Evolutionary conservation across 2,797 vertebrate species (phyloP).

Genomic region (Naso thynnoides): DNA sequence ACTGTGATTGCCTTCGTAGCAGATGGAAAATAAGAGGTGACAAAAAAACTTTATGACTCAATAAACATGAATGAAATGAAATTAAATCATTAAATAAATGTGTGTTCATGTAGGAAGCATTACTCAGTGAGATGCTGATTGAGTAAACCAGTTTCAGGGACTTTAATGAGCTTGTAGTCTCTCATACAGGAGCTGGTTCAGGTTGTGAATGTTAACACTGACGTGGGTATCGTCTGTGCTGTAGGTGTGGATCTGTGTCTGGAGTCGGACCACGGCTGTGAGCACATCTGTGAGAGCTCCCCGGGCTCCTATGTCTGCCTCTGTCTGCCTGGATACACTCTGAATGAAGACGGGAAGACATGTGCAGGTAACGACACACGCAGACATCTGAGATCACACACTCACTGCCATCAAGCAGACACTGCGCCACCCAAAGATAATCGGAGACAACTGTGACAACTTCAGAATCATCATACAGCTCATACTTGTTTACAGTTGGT

Average conservation of each 20-base stretch:
- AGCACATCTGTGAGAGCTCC: constrained; percentile 91
- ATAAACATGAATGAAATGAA: no score
- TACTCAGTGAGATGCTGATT: no score
- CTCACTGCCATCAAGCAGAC: no score
- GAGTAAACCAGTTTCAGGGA: neutral
- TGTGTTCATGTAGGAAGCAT: no score
- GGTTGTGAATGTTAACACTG: fast-evolving
- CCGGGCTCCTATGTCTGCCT: constrained; percentile 89
- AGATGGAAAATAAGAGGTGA: constrained; percentile 6
- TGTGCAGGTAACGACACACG: constrained; percentile 84
- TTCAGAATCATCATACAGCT: no score
- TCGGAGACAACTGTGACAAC: no score
- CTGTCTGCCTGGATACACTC: constrained; percentile 90
- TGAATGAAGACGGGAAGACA: constrained; percentile 89
- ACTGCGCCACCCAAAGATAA: no score
- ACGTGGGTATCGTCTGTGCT: neutral
- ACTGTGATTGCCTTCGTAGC: neutral
- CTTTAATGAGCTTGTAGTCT: neutral
- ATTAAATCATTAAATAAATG: no score
- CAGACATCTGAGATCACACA: no score
- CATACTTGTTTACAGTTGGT: no score
- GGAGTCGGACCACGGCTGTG: constrained; percentile 90
- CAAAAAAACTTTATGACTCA: neutral
- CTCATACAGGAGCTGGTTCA: fast-evolving
- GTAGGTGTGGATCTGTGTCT: constrained; percentile 90